A percentile compares a stretch with the other conserved stretches of the same genome.
These are phyloP conservation scores for Agonopterix heracliana DNA, from an alignment of 2,888 invertebrate genomes.

Conservation along the genomic window DNA sequence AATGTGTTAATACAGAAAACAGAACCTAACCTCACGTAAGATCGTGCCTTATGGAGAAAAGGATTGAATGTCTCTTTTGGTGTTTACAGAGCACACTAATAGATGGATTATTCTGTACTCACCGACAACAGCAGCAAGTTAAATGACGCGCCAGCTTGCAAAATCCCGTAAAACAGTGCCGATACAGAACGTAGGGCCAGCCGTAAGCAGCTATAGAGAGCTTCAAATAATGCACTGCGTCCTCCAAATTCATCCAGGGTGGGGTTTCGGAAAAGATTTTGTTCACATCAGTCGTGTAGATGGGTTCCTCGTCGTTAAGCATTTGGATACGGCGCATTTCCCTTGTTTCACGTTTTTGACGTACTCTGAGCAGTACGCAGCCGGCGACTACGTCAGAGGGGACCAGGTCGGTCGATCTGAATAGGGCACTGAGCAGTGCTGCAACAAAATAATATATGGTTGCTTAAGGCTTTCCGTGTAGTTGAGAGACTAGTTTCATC, in stretches of 20 bases:
- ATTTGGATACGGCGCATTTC: constrained; percentile 81
- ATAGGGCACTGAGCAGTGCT: constrained; percentile 85
- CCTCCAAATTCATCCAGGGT: constrained; percentile 87
- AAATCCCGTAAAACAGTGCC: constrained; percentile 84
- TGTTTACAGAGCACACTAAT: too few relatives aligned
- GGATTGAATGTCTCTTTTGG: too few relatives aligned
- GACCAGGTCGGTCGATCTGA: constrained; percentile 90
- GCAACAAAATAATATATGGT: constrained; percentile 18
- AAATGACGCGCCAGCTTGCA: constrained; percentile 82
- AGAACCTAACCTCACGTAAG: too few relatives aligned
- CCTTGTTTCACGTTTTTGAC: constrained; percentile 83
- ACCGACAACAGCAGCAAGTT: constrained; percentile 86
- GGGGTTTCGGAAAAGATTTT: constrained; percentile 80
- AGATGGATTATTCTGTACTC: constrained; percentile 18
- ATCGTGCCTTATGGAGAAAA: too few relatives aligned
- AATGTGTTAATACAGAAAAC: too few relatives aligned
- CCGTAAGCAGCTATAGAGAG: constrained; percentile 91
- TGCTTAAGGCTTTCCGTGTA: too few relatives aligned
- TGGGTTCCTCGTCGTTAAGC: constrained; percentile 80
- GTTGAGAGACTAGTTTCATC: not conserved
- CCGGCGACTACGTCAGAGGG: constrained; percentile 93
- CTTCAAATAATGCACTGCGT: constrained; percentile 85
- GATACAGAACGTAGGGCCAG: constrained; percentile 90
- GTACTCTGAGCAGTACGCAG: constrained; percentile 86
- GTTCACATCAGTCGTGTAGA: constrained; percentile 78